Base-by-base conservation (phyloP, 1,140 invertebrate genomes). In the Solenopsis invicta region DNA sequence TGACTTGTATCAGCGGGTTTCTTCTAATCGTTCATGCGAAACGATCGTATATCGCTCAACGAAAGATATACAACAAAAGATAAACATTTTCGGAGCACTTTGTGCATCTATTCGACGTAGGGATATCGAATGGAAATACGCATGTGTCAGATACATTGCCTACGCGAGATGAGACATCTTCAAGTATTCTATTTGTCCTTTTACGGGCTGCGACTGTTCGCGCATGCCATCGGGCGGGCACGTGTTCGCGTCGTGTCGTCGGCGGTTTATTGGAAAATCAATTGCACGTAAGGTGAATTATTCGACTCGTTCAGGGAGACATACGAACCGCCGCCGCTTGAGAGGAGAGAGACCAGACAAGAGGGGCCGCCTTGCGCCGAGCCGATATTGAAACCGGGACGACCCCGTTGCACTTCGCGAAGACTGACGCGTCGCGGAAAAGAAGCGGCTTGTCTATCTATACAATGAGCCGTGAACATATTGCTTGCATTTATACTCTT, bases 261-360 rank as follows among this genome's bases (percentile, higher is more conserved):
- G 29, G 48, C 37, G 34, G 52, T 86, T 80, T 69, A 85, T 82
- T 84, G 85, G 77, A 89, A 90, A 87, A 89, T 89, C 88, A 90
- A 90, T 90, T 76, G 88, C 81, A 80, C 86, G 62, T 86, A 81
- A 87, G 64, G 56, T 85, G 81, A 90, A 89, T 90, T 89, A 88
- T 88, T 88, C 76, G 52, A 59, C 48, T 82, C 62, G 71, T 64
- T 78, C 75, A 18, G 52, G 10, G 78, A n/a, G 56, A 78, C 50
- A 86, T 37, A 56, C 45, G 56, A n/a, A 41, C 1, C 62, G 62
- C 29, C 75, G 75, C 41, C 56, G 10, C 41, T 41, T 76, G 24
- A 61, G 84, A 37, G 37, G 54, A 41, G 52, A 16, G 69, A 61
- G 59, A 67, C 24, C 54, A 64, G 80, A 87, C 54, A 37, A 72